Evolutionary conservation across 2,113 vertebrate species (phyloP).

Genomic region (Potamarius usumacintae): DNA sequence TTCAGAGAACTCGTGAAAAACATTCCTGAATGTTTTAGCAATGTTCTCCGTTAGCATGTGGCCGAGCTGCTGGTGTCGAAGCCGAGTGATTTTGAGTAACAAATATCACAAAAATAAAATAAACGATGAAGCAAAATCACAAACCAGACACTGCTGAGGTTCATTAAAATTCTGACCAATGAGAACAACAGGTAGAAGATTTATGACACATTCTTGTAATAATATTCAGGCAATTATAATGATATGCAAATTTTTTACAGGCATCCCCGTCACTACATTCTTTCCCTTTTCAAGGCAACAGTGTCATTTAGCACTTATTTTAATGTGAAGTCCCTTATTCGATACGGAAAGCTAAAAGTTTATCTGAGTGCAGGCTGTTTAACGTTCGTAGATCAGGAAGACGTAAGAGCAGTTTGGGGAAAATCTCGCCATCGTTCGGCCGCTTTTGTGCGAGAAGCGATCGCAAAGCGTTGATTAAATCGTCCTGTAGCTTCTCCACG

Average conservation of each 20-base stretch:
- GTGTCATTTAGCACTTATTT: neutral
- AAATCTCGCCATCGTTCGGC: conserved; percentile 68
- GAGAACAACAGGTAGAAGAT: neutral
- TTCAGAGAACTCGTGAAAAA: neutral
- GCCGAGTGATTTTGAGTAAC: neutral
- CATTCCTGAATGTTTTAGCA: neutral
- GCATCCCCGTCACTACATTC: neutral
- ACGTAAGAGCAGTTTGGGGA: conserved; percentile 74
- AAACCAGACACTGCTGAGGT: neutral
- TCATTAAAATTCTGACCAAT: no score
- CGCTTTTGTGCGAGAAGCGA: conserved; percentile 68
- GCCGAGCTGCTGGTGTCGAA: neutral
- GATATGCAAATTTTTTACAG: neutral
- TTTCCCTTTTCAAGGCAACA: neutral
- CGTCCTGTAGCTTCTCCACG: conserved; percentile 77
- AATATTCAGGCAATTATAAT: neutral
- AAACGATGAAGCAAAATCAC: neutral
- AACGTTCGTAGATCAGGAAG: conserved; percentile 78
- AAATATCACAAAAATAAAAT: neutral
- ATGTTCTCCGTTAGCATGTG: neutral
- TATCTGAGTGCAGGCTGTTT: conserved; percentile 77
- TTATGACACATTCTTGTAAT: neutral
- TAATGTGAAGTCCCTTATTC: conserved; percentile 36
- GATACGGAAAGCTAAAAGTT: conserved; percentile 77
- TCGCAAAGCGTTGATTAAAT: conserved; percentile 71